These are phyloP conservation scores for Himalopsyche japonica DNA, from an alignment of 2,888 invertebrate species.

Conservation along the genomic window DNA sequence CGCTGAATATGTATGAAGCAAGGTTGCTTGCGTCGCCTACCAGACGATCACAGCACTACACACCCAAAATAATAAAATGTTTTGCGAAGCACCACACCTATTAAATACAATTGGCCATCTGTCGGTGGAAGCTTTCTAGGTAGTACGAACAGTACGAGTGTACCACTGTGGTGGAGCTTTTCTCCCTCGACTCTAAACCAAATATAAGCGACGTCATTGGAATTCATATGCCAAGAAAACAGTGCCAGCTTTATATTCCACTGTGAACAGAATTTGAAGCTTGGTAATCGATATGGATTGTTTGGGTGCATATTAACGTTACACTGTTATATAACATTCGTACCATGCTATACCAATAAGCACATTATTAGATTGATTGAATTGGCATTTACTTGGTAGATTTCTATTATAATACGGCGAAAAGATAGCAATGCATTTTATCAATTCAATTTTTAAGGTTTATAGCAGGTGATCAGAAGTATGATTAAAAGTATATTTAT, in stretches of 20 bases:
- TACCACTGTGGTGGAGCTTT: neutral
- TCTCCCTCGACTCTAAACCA: neutral
- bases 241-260: neutral
- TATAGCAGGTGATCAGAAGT: no score
- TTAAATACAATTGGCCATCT: conserved; percentile 33
- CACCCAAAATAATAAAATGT: conserved; percentile 34
- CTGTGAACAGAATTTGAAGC: neutral
- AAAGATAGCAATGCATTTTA: no score
- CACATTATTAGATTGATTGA: no score
- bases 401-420: no score
- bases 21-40: conserved; percentile 7
- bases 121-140: conserved; percentile 12
- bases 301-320: neutral
- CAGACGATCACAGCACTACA: conserved; percentile 27
- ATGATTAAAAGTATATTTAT: no score
- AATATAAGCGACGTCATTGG: neutral
- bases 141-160: neutral
- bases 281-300: neutral
- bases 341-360: no score
- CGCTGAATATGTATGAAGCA: conserved; percentile 41
- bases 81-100: conserved; percentile 21
- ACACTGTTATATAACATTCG: no score
- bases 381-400: no score
- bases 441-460: no score
- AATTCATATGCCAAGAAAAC: neutral